Percentiles rank a stretch among this genome's conserved stretches.
Conservation (phyloP, 2,113 vertebrate genomes). For the Hassar affinis region DNA sequence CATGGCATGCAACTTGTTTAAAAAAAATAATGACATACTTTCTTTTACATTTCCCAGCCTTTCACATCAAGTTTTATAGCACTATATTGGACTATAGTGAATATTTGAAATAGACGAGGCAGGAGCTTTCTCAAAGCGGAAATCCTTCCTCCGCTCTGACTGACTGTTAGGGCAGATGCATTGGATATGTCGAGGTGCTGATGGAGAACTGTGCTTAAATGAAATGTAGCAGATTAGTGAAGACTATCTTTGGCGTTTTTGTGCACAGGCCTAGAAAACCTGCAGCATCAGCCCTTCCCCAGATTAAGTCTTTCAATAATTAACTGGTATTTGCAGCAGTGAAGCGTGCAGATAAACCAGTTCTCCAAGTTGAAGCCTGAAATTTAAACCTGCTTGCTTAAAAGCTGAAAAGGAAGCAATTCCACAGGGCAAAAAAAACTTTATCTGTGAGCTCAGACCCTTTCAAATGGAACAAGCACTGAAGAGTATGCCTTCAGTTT, state of each 20-base stretch:
- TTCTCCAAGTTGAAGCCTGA: slow-evolving; percentile 16
- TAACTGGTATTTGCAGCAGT: slow-evolving; percentile 13
- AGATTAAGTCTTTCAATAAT: slow-evolving; percentile 31
- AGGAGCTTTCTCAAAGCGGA: background rate
- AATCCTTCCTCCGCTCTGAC: background rate
- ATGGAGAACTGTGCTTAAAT: background rate
- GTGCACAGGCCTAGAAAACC: background rate
- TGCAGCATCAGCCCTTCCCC: background rate
- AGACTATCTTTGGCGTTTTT: background rate
- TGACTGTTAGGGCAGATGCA: background rate
- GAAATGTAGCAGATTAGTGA: slow-evolving; percentile 14
- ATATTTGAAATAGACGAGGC: background rate
- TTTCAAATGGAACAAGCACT: background rate
- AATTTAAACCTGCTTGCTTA: slow-evolving; percentile 12
- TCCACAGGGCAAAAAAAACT: slow-evolving; percentile 23
- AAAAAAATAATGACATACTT: background rate
- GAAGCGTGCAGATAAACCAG: slow-evolving; percentile 29
- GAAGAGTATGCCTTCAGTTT: background rate
- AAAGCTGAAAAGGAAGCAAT: slow-evolving; percentile 31
- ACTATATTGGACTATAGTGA: no score
- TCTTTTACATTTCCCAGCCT: background rate
- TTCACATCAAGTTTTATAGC: background rate
- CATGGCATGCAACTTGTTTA: no score
- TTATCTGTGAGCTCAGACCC: slow-evolving; percentile 20
- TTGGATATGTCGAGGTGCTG: background rate